Evolutionary conservation across 2,888 invertebrate species (phyloP).

Genomic region (Phasia obesa): DNA sequence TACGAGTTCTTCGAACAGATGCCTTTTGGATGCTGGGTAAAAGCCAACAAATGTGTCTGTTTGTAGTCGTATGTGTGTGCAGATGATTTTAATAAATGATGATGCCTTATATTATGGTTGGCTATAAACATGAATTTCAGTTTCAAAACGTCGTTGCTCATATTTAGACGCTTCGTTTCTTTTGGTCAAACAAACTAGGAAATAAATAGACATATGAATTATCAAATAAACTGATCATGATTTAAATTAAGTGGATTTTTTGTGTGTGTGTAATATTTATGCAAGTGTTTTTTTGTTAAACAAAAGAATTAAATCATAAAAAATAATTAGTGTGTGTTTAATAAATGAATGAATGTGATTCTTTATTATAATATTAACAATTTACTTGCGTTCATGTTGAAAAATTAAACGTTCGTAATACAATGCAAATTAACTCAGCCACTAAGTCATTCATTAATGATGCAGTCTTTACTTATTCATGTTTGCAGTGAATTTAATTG

Average conservation of each 20-base stretch:
- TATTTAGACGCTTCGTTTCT: conserved; percentile 75
- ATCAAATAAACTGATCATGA: neutral
- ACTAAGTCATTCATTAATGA: conserved; percentile 36
- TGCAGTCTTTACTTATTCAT: conserved; percentile 7
- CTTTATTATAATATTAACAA: neutral
- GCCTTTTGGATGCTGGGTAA: conserved; percentile 52
- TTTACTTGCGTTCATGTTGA: neutral
- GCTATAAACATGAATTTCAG: conserved; percentile 73
- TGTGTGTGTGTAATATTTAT: no score
- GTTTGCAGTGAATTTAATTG: neutral
- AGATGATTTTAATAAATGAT: conserved; percentile 58
- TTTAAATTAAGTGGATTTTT: neutral
- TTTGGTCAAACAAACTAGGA: conserved; percentile 30
- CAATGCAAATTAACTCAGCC: conserved; percentile 26
- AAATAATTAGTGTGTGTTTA: neutral
- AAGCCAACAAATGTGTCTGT: conserved; percentile 11
- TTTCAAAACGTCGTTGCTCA: conserved; percentile 78
- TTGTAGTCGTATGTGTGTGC: conserved; percentile 31
- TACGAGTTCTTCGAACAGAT: conserved; percentile 61
- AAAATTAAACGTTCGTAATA: neutral
- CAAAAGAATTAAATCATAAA: no score
- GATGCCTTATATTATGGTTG: conserved; percentile 66
- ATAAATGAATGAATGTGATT: neutral
- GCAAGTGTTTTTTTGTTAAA: neutral
- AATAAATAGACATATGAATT: neutral